Evolutionary conservation across 2,113 vertebrate species (phyloP), one percentile per base, ranked within the genome.

Genomic region (Delphinapterus leucas): DNA sequence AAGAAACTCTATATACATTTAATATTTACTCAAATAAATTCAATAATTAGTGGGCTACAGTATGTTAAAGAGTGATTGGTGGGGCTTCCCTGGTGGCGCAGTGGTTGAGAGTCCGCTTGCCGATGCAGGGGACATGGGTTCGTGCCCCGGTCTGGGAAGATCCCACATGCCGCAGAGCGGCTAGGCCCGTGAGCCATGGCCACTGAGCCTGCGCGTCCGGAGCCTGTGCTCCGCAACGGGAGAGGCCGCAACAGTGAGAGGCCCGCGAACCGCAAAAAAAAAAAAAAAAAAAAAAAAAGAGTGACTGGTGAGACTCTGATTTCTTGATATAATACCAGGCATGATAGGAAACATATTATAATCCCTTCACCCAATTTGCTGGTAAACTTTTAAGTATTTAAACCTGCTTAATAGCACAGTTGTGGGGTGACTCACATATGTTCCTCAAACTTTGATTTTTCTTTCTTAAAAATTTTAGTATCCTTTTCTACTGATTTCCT

Each of bases 401-500:
- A 97, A 97, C 4, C 38, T 88, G 63, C 15, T 18, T 53, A 49
- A 41, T 31, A 61, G 33, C 14, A 81, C 6, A 47, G 31, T 41
- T 84, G 53, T 90, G 20, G 6, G 65, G 25, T 67, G 53, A 76
- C 8, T 79, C 36, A 76, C 18, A 13, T 47, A 44, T 31, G 41
- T 82, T 91, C 49, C 18, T 80, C 65, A 88, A 38, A 77, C 4
- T 82, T 84, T 82, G 74, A 36, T 85, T 90, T 88, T 60, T 81
- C 44, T 83, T 82, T 89, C 38, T 88, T 67, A 91, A 26, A 60
- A 2, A 20, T 82, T 80, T 94, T 60, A 92, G 38, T 58, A 76
- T 9, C 2, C 4, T 41, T 92, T 92, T 85, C 15, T 93, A 85
- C 93, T 93, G 73, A 97, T 95, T 97, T 89, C 6, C n/a, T 89